Conservation (phyloP, 2,888 invertebrate genomes). For the Bhutanitis thaidina region DNA sequence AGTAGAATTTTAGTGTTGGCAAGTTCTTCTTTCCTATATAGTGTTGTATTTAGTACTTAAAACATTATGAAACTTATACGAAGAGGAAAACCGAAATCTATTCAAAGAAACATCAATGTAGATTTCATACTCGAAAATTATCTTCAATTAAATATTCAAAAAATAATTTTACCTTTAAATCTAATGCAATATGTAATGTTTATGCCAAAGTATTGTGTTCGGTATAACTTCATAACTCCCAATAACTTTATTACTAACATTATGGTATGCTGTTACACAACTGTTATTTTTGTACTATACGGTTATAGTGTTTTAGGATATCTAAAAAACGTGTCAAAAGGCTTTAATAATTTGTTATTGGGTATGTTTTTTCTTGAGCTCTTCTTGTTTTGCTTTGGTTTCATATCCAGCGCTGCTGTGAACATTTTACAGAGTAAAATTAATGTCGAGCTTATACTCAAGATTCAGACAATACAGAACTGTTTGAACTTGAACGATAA, state of each 20-base stretch:
- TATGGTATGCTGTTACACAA: not conserved
- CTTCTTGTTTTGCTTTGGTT: not conserved
- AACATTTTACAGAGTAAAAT: not conserved
- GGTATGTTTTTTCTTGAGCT: not conserved
- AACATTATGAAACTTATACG: not conserved
- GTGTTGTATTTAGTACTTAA: too few species aligned
- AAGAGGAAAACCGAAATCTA: not conserved
- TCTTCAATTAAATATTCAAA: not conserved
- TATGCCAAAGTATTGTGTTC: slow-evolving; percentile 3
- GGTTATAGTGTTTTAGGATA: not conserved
- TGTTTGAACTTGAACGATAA: not conserved
- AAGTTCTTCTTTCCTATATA: too few species aligned
- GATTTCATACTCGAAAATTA: not conserved
- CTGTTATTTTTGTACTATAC: not conserved
- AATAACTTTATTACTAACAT: not conserved
- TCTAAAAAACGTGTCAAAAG: not conserved
- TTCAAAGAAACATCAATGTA: not conserved
- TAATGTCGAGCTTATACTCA: not conserved
- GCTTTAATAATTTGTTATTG: not conserved
- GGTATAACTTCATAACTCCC: not conserved
- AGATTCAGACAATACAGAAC: slow-evolving; percentile 1
- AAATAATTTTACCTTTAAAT: slow-evolving; percentile 3
- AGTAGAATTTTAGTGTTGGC: too few species aligned
- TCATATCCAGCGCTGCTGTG: not conserved
- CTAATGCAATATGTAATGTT: slow-evolving; percentile 7